Conservation (phyloP, 2,113 vertebrate species). For the Notothenia rossii region DNA sequence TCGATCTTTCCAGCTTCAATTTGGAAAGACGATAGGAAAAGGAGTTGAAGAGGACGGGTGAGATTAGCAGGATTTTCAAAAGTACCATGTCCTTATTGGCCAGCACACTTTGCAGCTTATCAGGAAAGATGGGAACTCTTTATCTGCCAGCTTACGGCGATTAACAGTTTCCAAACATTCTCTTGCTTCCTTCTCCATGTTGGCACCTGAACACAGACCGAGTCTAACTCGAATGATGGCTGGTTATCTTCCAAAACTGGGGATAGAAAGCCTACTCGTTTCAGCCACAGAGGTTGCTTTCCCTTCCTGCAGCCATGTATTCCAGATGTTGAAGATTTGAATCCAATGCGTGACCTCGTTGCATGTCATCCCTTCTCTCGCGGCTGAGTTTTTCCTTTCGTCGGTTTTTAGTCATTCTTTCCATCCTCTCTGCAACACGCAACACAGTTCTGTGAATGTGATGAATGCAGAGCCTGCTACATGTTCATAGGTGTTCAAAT, state of each 20-base stretch:
- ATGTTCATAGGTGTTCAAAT: not conserved
- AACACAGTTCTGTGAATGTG: too few species aligned
- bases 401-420: conserved; percentile 30
- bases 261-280: conserved; percentile 15
- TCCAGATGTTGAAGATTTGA: conserved; percentile 64
- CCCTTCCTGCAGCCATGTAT: conserved; percentile 51
- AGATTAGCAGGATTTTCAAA: conserved; percentile 13
- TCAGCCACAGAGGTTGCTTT: conserved; percentile 35
- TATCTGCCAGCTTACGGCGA: conserved; percentile 11
- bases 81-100: not conserved
- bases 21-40: conserved; percentile 44
- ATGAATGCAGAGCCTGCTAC: not conserved
- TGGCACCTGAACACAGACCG: conserved; percentile 12
- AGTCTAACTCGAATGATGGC: conserved; percentile 24
- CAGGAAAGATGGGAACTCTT: conserved; percentile 16
- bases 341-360: conserved; percentile 63
- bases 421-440: not conserved
- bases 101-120: conserved; percentile 7
- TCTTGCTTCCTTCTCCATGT: conserved; percentile 25
- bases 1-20: conserved; percentile 33
- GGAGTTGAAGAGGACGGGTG: conserved; percentile 8
- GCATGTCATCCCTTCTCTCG: conserved; percentile 35
- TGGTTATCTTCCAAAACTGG: conserved; percentile 24
- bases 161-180: conserved; percentile 25
- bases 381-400: conserved; percentile 17